Percentiles rank a stretch among this genome's conserved stretches.
These are phyloP conservation scores for Ophonus ardosiacus DNA, from an alignment of 2,888 invertebrate genomes.

Conservation along the genomic window DNA sequence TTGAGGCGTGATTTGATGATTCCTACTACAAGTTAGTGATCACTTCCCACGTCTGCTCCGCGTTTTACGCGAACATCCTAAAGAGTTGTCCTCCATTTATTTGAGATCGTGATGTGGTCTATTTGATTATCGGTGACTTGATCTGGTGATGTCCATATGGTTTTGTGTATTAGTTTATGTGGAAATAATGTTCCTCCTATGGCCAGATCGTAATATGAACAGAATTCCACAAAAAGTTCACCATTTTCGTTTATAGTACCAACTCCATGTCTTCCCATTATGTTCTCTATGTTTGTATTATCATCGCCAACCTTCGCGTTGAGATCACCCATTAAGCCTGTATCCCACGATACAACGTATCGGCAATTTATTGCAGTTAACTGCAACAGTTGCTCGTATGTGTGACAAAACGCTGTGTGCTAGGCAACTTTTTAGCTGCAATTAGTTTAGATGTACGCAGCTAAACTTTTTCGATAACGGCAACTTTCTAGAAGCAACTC, in stretches of 20 bases:
- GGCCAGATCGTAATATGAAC: neutral
- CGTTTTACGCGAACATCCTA: neutral
- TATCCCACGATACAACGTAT: too few relatives aligned
- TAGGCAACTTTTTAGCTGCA: too few relatives aligned
- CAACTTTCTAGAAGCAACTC: too few relatives aligned
- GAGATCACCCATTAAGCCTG: neutral
- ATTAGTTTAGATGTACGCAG: too few relatives aligned
- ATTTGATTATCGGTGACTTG: conserved; percentile 9
- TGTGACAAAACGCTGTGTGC: too few relatives aligned
- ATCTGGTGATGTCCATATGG: conserved; percentile 2
- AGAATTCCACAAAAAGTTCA: neutral
- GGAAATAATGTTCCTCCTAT: conserved; percentile 10
- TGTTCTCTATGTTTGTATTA: neutral
- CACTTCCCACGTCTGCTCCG: conserved; percentile 23
- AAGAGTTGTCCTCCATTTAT: neutral
- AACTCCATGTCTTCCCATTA: neutral
- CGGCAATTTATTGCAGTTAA: too few relatives aligned
- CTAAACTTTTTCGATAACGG: too few relatives aligned
- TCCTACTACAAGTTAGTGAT: neutral
- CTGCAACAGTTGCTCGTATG: too few relatives aligned
- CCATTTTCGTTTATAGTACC: conserved; percentile 1
- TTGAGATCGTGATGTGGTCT: conserved; percentile 5
- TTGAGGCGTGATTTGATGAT: neutral
- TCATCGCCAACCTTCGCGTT: neutral
- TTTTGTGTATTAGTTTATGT: conserved; percentile 1